Percentiles rank a stretch among this genome's conserved stretches.
These are phyloP conservation scores for Pygoscelis adeliae DNA, from an alignment of 2,113 vertebrate species.

Conservation along the genomic window DNA sequence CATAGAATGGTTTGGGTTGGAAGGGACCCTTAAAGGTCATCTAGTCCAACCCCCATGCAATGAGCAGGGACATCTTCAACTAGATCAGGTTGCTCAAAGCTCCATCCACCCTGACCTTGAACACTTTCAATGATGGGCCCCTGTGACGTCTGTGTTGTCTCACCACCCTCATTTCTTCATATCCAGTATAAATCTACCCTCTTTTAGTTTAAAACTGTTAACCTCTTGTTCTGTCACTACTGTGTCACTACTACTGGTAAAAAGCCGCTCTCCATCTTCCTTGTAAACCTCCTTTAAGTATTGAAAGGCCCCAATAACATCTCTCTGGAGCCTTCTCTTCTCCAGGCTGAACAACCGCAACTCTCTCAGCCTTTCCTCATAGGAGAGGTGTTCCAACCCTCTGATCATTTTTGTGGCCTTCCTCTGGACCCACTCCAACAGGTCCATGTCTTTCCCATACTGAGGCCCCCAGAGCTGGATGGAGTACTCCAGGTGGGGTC, in stretches of 20 bases:
- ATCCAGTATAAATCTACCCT: not conserved
- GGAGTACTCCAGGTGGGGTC: not conserved
- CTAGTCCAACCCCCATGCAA: not conserved
- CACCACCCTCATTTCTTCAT: not conserved
- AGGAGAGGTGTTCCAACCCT: not conserved
- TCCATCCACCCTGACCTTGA: rapidly evolving
- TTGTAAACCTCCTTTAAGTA: not conserved
- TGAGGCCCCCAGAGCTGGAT: not conserved
- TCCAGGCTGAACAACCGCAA: not conserved
- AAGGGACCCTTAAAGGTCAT: not conserved
- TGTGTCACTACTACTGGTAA: not conserved
- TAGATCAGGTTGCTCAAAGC: not conserved
- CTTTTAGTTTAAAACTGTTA: not conserved
- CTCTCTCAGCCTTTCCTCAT: not conserved
- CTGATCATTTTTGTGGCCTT: not conserved
- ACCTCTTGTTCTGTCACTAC: not conserved
- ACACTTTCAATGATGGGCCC: no score
- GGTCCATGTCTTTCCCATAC: not conserved
- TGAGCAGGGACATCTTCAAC: no score
- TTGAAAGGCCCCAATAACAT: not conserved
- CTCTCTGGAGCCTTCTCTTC: not conserved
- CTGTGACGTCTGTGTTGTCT: not conserved
- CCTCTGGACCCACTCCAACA: not conserved
- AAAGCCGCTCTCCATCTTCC: not conserved
- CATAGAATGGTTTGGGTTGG: not conserved